Base-by-base conservation (phyloP, 1,140 invertebrate species). In the Calliopsis andreniformis region DNA sequence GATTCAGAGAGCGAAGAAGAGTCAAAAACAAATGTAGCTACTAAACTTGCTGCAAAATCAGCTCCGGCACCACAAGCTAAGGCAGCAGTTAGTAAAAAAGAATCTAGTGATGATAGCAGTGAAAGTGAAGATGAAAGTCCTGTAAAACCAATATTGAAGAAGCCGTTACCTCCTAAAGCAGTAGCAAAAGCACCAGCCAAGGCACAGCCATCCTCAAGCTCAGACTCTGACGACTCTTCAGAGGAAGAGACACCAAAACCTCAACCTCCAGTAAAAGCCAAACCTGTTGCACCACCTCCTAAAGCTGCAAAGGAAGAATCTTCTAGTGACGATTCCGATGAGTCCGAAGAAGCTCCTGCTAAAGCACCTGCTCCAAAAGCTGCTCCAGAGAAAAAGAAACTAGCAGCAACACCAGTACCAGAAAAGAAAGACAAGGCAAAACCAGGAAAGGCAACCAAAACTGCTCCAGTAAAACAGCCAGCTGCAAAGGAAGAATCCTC, bases 101-200 rank as follows among this genome's bases (percentile, higher is more conserved):
- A 87, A 72, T 86, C 84, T 20, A 88, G 85, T 20, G 79, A 90
- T n/a, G 82, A 82, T 0, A 85, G 86, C 63, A 85, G 80, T 20
- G 67, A 85, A 20, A 76, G 83, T 3, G 78, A 87, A 18, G 88
- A 81, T 7, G 30, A 80, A 81, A 75, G 63, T 67, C 61, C 70
- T 3, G 47, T 55, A 53, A 79, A 78, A 18, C 45, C 75, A 61
- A 20, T 80, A 49, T 63, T 68, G 14, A 87, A 87, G 32, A 83
- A 76, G 28, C 64, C 80, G 72, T 14, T 45, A 42, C 23, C 56
- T 32, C 58, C 25, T 6, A 1, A 55, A 66, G 2, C 53, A 42
- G 43, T 8, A 23, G 20, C 47, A 20, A 80, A 80, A 73, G 3
- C 61, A 39, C 12, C 39, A 18, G 58, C 69, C 20, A 76, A 55